Percentiles rank a stretch among this genome's conserved stretches.
Evolutionary conservation across 2,888 invertebrate genomes (phyloP).

Genomic region (Eupithecia abbreviata): DNA sequence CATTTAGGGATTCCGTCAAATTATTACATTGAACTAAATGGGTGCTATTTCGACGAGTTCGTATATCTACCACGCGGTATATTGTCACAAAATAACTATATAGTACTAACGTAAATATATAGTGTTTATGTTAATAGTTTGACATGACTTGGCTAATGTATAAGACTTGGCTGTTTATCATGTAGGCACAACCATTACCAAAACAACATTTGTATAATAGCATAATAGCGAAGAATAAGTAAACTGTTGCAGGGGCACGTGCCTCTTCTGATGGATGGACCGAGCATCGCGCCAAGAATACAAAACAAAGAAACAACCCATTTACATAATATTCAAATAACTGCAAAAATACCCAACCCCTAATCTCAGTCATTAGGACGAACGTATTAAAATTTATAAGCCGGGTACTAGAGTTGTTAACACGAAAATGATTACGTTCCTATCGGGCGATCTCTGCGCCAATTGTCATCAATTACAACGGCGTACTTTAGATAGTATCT

Average conservation of each 20-base stretch:
- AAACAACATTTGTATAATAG: constrained; percentile 3
- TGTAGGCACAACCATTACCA: background rate
- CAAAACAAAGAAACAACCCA: constrained; percentile 54
- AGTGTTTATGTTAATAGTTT: background rate
- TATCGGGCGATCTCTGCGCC: constrained; percentile 60
- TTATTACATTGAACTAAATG: background rate
- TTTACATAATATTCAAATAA: constrained; percentile 77
- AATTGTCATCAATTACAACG: constrained; percentile 79
- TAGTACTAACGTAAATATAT: no score
- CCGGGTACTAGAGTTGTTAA: constrained; percentile 75
- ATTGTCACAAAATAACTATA: no score
- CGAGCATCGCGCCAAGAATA: constrained; percentile 55
- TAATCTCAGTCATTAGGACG: constrained; percentile 68
- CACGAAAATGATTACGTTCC: constrained; percentile 70
- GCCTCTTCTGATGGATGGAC: constrained; percentile 50
- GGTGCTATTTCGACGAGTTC: background rate
- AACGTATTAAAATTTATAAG: constrained; percentile 73
- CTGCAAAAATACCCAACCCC: constrained; percentile 56
- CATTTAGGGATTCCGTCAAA: no score
- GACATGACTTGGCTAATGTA: background rate
- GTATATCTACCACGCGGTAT: background rate
- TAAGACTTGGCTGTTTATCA: background rate
- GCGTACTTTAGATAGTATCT: constrained; percentile 80
- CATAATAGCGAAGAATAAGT: background rate
- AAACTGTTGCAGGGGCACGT: constrained; percentile 23